Evolutionary conservation across 2,113 vertebrate species (phyloP).

Genomic region (Tychaedon coryphoeus): DNA sequence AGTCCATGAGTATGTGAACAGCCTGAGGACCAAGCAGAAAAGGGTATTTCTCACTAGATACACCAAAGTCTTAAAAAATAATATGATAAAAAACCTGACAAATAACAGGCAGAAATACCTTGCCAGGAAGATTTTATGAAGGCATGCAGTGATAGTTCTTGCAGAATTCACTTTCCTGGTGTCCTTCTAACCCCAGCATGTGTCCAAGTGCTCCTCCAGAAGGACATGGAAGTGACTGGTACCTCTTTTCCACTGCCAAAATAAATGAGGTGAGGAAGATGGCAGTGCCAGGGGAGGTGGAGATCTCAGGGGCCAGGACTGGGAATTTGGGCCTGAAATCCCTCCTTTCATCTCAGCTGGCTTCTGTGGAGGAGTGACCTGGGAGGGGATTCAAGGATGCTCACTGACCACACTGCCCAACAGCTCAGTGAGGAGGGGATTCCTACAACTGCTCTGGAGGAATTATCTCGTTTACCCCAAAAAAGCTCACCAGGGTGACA

Average conservation of each 20-base stretch:
- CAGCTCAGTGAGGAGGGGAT: fast-evolving
- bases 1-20: not conserved
- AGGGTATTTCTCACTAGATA: fast-evolving
- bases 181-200: fast-evolving
- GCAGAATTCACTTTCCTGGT: not conserved
- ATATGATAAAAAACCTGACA: not conserved
- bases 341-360: fast-evolving
- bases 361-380: not conserved
- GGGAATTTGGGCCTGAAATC: fast-evolving
- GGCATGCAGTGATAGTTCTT: not conserved
- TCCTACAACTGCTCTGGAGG: not conserved
- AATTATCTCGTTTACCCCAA: fast-evolving
- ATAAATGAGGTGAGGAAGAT: not conserved
- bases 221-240: too few relatives aligned
- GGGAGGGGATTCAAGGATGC: not conserved
- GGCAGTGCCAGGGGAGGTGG: not conserved
- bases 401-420: not conserved
- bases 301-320: not conserved
- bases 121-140: not conserved
- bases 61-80: not conserved
- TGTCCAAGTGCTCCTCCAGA: not conserved
- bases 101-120: not conserved
- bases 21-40: not conserved
- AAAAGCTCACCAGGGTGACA: not conserved
- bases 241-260: not conserved